Percentiles rank a stretch among this genome's conserved stretches.
phyloP scores from a whole-genome alignment of 2,797 vertebrate genomes.

The Anas bahamensis region DNA sequence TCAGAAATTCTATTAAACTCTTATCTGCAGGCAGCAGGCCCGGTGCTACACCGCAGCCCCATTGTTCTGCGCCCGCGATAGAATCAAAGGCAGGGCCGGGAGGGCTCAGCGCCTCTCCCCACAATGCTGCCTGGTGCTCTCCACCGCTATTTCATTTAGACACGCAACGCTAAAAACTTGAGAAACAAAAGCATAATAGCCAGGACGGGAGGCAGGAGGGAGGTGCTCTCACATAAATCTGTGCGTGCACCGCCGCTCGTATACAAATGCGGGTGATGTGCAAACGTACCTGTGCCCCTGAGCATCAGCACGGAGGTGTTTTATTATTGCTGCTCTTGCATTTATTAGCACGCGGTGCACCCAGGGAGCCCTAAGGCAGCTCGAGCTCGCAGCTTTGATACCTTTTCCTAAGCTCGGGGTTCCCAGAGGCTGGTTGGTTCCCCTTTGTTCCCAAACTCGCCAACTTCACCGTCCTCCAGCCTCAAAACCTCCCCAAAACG shows the following conservation, averaged over 20 bases:
- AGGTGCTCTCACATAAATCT: background rate
- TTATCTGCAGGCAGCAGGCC: slow-evolving; percentile 95
- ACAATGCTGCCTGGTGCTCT: slow-evolving; percentile 47
- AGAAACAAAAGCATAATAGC: slow-evolving; percentile 51
- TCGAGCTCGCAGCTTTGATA: background rate
- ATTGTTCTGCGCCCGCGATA: slow-evolving; percentile 91
- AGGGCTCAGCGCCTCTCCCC: slow-evolving; percentile 86
- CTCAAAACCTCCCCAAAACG: background rate
- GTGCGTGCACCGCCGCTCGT: background rate
- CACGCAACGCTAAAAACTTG: background rate
- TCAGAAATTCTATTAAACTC: slow-evolving; percentile 97
- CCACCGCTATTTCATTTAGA: slow-evolving; percentile 25
- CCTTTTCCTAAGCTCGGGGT: background rate
- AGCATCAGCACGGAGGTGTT: background rate
- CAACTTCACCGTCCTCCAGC: background rate
- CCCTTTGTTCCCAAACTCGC: slow-evolving; percentile 43
- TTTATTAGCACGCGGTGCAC: background rate
- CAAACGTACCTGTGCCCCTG: background rate
- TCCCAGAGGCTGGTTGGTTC: background rate
- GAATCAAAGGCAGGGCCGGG: slow-evolving; percentile 87
- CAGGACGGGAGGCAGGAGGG: background rate
- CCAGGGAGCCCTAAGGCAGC: background rate
- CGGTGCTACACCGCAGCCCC: slow-evolving; percentile 82
- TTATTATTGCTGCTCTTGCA: background rate
- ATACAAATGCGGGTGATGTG: background rate